A percentile compares a stretch with the other conserved stretches of the same genome.
phyloP scores from a whole-genome alignment of 2,113 vertebrate genomes.

The Gallinago media region DNA sequence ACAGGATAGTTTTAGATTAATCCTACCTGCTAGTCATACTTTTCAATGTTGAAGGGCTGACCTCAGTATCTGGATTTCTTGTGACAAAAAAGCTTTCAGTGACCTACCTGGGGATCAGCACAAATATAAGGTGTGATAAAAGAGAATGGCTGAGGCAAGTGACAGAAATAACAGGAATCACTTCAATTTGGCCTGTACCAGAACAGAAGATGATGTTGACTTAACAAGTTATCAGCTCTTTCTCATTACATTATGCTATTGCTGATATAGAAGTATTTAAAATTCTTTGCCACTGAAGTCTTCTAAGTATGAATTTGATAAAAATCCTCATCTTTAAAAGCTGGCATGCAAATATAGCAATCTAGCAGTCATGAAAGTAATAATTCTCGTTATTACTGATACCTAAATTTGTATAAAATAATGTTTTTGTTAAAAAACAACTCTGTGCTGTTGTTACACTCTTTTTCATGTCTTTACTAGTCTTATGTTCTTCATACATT shows the following conservation, averaged over 20 bases:
- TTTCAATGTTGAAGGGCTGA: slow-evolving; percentile 23
- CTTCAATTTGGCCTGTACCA: slow-evolving; percentile 42
- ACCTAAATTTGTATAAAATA: slow-evolving; percentile 22
- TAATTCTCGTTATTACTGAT: slow-evolving; percentile 47
- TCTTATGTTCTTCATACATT: background rate
- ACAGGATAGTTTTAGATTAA: slow-evolving; percentile 48
- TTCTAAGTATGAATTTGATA: slow-evolving; percentile 60
- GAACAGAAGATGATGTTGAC: slow-evolving; percentile 41
- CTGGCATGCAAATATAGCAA: slow-evolving; percentile 59
- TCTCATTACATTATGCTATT: slow-evolving; percentile 52
- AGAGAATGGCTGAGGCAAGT: slow-evolving; percentile 34
- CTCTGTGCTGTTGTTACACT: background rate
- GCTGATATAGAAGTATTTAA: slow-evolving; percentile 62
- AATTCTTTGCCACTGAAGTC: slow-evolving; percentile 54
- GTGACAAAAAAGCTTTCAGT: slow-evolving; percentile 24
- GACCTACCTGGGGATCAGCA: slow-evolving; percentile 28
- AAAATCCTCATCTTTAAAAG: slow-evolving; percentile 65
- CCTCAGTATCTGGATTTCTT: slow-evolving; percentile 2
- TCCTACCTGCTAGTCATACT: slow-evolving; percentile 1
- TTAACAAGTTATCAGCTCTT: slow-evolving; percentile 49
- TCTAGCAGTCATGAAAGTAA: slow-evolving; percentile 52
- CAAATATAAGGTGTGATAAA: slow-evolving; percentile 45
- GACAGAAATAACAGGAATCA: slow-evolving; percentile 21
- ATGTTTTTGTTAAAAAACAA: slow-evolving; percentile 35
- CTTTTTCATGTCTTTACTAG: background rate